Base-by-base conservation (phyloP, 1,140 invertebrate genomes). In the Drosophila takahashii region DNA sequence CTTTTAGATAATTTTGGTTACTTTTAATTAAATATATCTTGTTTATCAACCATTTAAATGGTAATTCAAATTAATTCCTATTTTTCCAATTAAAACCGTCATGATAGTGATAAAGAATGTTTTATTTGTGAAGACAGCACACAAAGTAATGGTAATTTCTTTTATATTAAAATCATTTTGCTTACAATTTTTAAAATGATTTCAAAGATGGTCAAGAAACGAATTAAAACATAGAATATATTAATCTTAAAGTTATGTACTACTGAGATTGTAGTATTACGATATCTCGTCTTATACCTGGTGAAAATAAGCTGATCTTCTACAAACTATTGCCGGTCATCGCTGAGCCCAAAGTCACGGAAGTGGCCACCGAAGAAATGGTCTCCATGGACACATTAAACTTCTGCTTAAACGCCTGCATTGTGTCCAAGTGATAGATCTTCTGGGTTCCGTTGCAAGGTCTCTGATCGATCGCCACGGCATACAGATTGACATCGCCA, bases 341-440 rank as follows among this genome's bases (percentile, higher is more conserved):
- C 2, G 29, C 50, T n/a, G 89, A 92, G 7, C 70, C 90, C 2
- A 90, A 34, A 6, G 91, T 90, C 13, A 90, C 62, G 0, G 90
- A 85, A 15, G 91, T 92, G 39, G 70, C 91, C 27, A 91, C 76
- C 10, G 91, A 92, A 7, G 91, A 91, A 47, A 92, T 79, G 1
- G 91, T 92, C 37, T 92, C 91, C 57, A 91, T 61, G 4, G 91
- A 92, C 0, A 80, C 67, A 47, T 90, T 91, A 0, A 90, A 37
- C 45, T 92, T 90, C 3, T 79, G 54, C 27, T 86, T 91, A 26
- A 92, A 92, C 1, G 91, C 78, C 42, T 74, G 79, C 8, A 92
- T 6, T 4, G 78, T 77, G 52, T 92, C 83, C 53, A 92, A 16
- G 18, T 79, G 76, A 56, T 89, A 89, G 10, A 92, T 81, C 48